Evolutionary conservation across 2,888 invertebrate genomes (phyloP).

Genomic region (Tipula vernalis): DNA sequence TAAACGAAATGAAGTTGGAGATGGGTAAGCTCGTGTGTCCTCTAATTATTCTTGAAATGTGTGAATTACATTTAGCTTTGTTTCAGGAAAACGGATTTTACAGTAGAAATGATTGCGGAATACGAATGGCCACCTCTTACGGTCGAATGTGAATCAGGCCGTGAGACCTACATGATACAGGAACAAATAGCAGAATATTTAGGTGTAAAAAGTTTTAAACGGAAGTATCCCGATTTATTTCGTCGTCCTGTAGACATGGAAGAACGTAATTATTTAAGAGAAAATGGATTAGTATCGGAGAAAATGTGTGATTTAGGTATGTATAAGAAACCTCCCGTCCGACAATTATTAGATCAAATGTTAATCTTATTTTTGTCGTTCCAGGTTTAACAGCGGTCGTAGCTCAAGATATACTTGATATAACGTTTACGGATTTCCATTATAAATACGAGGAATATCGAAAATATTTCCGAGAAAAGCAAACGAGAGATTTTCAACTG

Average conservation of each 20-base stretch:
- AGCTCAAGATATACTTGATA: constrained; percentile 86
- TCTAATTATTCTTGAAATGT: background rate
- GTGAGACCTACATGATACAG: constrained; percentile 86
- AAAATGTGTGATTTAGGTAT: constrained; percentile 82
- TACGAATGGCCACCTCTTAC: constrained; percentile 76
- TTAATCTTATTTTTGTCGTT: background rate
- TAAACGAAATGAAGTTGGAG: constrained; percentile 20
- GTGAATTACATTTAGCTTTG: background rate
- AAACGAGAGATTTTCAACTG: constrained; percentile 52
- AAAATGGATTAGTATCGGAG: constrained; percentile 72
- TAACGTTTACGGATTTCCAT: constrained; percentile 91
- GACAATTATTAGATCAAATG: background rate
- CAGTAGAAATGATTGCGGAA: constrained; percentile 82
- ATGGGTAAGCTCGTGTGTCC: background rate
- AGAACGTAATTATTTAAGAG: constrained; percentile 78
- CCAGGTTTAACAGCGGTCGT: constrained; percentile 73
- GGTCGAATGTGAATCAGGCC: constrained; percentile 23
- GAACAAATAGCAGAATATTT: constrained; percentile 93
- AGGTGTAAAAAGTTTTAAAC: constrained; percentile 90
- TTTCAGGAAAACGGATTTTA: constrained; percentile 43
- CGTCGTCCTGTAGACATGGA: constrained; percentile 79
- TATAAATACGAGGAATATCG: constrained; percentile 88
- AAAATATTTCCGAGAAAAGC: constrained; percentile 42
- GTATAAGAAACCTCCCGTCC: constrained; percentile 11
- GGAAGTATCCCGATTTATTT: constrained; percentile 83